phyloP scores from a whole-genome alignment of 2,113 vertebrate genomes.

The Nycticryphes semicollaris region DNA sequence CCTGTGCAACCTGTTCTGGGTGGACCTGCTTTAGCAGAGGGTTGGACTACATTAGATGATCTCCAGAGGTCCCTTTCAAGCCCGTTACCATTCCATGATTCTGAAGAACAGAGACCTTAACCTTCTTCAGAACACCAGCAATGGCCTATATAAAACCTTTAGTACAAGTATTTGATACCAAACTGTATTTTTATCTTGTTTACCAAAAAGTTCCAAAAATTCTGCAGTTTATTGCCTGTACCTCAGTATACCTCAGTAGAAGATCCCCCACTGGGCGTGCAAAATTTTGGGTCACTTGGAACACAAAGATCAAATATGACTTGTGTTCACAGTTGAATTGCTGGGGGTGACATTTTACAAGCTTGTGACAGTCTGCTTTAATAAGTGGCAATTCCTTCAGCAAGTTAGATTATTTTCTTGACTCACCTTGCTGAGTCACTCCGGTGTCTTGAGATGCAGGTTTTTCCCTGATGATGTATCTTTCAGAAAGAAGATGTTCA shows the following conservation, averaged over 20 bases:
- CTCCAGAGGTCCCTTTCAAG: too few species aligned
- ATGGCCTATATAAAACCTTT: not conserved
- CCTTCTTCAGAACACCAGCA: not conserved
- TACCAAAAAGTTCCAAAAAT: not conserved
- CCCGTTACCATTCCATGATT: not conserved
- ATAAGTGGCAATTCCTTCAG: not conserved
- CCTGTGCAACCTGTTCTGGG: too few species aligned
- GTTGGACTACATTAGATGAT: too few species aligned
- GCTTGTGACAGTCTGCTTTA: not conserved
- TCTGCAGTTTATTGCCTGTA: not conserved
- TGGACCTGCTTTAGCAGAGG: too few species aligned
- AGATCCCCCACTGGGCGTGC: rapidly evolving
- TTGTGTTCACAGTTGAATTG: not conserved
- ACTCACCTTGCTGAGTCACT: slow-evolving; percentile 1
- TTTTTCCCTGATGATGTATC: not conserved
- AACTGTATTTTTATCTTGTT: not conserved
- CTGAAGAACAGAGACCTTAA: not conserved
- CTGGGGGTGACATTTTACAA: not conserved
- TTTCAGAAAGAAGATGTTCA: not conserved
- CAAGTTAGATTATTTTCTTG: not conserved
- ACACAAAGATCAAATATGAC: not conserved
- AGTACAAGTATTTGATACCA: not conserved
- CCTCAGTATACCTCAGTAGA: not conserved
- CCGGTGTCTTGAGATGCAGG: not conserved
- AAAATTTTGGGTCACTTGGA: not conserved